Evolutionary conservation across 2,113 vertebrate genomes (phyloP).

Genomic region (Halcyon malimbica): DNA sequence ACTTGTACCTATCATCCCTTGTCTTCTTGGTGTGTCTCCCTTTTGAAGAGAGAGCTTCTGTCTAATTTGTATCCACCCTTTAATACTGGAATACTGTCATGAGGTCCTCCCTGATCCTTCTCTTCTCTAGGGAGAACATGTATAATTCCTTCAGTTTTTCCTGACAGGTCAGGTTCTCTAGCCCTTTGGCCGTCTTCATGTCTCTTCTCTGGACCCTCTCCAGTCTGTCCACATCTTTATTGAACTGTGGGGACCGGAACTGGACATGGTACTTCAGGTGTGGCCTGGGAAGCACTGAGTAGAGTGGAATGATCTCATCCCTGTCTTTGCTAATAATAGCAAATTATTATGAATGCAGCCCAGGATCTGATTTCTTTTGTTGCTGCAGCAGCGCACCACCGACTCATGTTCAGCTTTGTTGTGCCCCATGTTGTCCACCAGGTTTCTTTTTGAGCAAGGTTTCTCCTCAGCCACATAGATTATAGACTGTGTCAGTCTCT

Average conservation of each 20-base stretch:
- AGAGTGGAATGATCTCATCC: neutral
- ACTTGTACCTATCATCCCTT: neutral
- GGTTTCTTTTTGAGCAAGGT: neutral
- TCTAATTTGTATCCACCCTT: neutral
- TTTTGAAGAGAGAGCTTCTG: neutral
- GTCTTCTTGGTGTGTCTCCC: neutral
- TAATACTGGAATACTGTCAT: neutral
- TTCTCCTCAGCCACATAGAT: neutral
- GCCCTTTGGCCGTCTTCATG: neutral
- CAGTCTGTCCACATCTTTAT: neutral
- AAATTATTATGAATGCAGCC: neutral
- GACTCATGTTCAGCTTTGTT: neutral
- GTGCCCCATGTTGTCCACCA: neutral
- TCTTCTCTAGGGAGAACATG: neutral
- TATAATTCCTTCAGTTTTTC: neutral
- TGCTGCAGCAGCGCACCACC: neutral
- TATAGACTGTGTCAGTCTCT: neutral
- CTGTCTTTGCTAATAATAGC: neutral
- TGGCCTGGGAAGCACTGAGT: neutral
- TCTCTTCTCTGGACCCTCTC: neutral
- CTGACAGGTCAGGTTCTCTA: neutral
- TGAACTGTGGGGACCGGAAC: neutral
- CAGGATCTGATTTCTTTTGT: neutral
- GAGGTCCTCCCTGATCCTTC: neutral
- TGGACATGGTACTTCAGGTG: neutral